Evolutionary conservation across 2,888 invertebrate genomes (phyloP), one percentile per base, ranked within the genome.

Genomic region (Epinotia bilunana): DNA sequence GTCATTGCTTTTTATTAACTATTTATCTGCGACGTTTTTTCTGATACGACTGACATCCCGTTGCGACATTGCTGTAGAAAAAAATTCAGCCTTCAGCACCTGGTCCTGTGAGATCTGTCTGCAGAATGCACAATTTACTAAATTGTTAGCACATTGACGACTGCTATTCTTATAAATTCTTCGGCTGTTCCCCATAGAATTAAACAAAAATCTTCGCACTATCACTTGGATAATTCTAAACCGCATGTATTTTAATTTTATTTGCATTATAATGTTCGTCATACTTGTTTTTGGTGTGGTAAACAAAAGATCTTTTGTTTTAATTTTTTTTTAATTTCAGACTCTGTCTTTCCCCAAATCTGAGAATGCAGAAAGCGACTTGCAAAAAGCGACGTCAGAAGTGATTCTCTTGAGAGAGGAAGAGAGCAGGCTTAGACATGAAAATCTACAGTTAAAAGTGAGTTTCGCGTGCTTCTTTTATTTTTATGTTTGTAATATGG

Each of bases 381-480:
- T 96, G 84, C 95, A 96, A 86, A 96, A 96, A 88, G 96, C 96
- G 74, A 94, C 96, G 78, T 95, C 95, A 83, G 97, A 98, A 94
- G 95, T 97, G 70, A 96, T 95, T 88, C 95, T 95, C 89, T 95
- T 98, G 86, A 95, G 97, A 87, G 97, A 97, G 89, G 96, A 97
- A 84, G 96, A 97, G 87, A 96, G 96, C 90, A 95, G 95, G 88
- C 94, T 98, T 90, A 95, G 97, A 92, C 97, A 97, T 93, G 98
- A 98, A 92, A 98, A 97, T 94, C 94, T 97, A 83, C 95, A 96
- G 91, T 95, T 98, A 87, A 98, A 97, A 96, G 97, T 97, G 92
- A 93, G 92, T 88, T 77, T 57, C 11, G 55, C 33, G 55, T 23
- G 58, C 46, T 12, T 20, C n/a, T n/a, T 60, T 16, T 33, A 60